Percentiles rank a stretch among this genome's conserved stretches.
phyloP scores from a whole-genome alignment of 1,140 invertebrate species.

The Brachionus sp. region DNA sequence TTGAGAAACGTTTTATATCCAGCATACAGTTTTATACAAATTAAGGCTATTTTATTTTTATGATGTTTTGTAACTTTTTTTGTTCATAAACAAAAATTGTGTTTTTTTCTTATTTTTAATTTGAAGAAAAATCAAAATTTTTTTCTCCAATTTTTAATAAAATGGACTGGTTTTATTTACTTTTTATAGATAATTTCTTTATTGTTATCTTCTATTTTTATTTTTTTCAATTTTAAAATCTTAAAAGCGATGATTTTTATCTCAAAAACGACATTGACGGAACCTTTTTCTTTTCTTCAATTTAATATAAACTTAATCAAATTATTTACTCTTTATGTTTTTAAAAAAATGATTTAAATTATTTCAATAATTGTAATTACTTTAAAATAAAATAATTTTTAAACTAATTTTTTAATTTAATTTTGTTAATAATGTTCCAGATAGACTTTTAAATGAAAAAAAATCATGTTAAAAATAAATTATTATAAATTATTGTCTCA shows the following conservation, averaged over 20 bases:
- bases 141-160: background rate
- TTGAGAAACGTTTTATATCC: background rate
- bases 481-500: too few species aligned
- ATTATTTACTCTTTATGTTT: background rate
- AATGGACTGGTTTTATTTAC: background rate
- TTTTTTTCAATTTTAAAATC: background rate
- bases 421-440: too few species aligned
- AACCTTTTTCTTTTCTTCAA: background rate
- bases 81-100: background rate
- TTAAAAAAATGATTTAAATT: background rate
- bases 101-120: background rate
- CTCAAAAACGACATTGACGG: background rate
- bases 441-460: too few species aligned
- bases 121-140: background rate
- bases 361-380: constrained; percentile 5
- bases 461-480: too few species aligned
- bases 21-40: background rate
- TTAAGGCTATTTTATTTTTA: background rate
- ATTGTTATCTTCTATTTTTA: background rate
- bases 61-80: background rate
- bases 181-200: background rate
- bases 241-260: constrained; percentile 2
- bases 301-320: background rate
- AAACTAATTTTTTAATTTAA: background rate
- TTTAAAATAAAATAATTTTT: background rate